Conservation (phyloP, 2,113 vertebrate species). For the Rhombomys opimus region DNA sequence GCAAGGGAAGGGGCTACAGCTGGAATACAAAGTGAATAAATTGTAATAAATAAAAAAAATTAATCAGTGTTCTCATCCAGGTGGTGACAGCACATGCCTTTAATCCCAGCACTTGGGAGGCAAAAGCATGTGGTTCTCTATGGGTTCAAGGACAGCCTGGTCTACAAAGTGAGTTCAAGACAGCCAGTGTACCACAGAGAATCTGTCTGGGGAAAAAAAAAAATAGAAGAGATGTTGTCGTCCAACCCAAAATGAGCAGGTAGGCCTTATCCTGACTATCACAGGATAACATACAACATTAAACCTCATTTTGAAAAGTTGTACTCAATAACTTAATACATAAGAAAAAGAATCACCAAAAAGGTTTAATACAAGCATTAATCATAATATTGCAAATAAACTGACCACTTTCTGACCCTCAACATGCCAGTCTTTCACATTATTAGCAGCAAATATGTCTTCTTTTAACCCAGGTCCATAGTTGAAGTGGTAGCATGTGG, state of each 20-base stretch:
- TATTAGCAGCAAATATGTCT: conserved; percentile 1
- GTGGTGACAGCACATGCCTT: too few relatives aligned
- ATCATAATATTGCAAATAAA: not conserved
- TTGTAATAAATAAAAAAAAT: too few relatives aligned
- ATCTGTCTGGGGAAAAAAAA: not conserved
- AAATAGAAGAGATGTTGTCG: not conserved
- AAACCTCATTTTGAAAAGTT: conserved; percentile 41
- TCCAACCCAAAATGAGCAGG: not conserved
- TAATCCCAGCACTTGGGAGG: too few relatives aligned
- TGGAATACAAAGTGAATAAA: too few relatives aligned
- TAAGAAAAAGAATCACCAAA: conserved; percentile 21
- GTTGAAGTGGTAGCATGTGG: conserved; percentile 4
- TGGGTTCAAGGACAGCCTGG: too few relatives aligned
- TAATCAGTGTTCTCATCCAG: too few relatives aligned
- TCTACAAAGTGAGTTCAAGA: too few relatives aligned
- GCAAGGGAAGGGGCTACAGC: too few relatives aligned
- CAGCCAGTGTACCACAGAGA: too few relatives aligned
- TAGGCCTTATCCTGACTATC: not conserved
- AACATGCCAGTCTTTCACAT: not conserved
- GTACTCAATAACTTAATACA: conserved; percentile 51
- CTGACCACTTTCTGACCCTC: not conserved
- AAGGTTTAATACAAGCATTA: not conserved
- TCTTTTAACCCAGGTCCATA: not conserved
- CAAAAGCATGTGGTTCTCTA: too few relatives aligned
- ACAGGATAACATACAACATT: not conserved